Evolutionary conservation across 1,140 invertebrate species (phyloP), one percentile per base, ranked within the genome.

Genomic region (Hirudo medicinalis): DNA sequence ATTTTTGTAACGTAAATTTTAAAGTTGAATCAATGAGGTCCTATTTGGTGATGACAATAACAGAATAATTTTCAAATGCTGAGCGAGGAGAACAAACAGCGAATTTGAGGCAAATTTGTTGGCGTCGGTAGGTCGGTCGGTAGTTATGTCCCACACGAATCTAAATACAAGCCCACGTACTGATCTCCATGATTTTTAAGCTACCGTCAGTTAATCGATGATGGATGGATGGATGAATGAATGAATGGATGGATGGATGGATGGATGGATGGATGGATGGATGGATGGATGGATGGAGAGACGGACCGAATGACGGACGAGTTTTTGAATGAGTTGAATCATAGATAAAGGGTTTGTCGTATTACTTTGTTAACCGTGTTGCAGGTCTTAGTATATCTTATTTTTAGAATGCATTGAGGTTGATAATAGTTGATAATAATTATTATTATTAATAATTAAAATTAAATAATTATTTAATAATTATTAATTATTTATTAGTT

Each of bases 141-240:
- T 15, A 15, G 57, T 22, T 63, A 6, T 8, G 29, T 8, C 22
- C 22, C 29, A 63, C 22, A 63, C 29, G 57, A 63, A 20, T 63
- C 8, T 25, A 63, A 25, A 63, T 25, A 25, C 9, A 63, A 63
- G 1, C 43, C 43, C 43, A 49, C 43, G 43, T 49, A 17, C 11
- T 5, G 11, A 17, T 40, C 40, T 40, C 11, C 40, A n/a, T n/a
- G n/a, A n/a, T n/a, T n/a, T 40, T 40, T 11, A 40, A 40, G 11
- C 40, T 40, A 40, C 40, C 40, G 40, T 40, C 40, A 6, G 40
- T 40, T 40, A 40, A 40, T 60, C 20, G 15, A n/a, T 60, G 20
- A 57, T 57, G 54, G 25, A 57, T 57, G 54, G 54, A 57, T 57
- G 25, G 54, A 57, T 57, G 54, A 9, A 57, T 57, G 54, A 9